Base-by-base conservation (phyloP, 2,888 invertebrate genomes). In the Amblyteles armatorius region DNA sequence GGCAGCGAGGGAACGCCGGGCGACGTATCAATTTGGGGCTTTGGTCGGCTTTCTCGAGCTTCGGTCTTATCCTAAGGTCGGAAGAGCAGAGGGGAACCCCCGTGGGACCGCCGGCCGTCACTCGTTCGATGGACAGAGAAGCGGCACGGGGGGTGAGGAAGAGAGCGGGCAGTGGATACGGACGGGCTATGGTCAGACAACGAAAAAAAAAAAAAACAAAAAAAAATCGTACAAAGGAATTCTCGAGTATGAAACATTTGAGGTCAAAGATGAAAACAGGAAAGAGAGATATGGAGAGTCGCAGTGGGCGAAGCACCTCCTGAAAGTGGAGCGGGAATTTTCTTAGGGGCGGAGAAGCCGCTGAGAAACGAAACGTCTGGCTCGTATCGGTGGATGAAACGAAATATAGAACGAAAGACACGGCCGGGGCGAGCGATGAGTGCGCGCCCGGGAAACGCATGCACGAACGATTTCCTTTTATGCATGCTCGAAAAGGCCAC, bases 391-490 rank as follows among this genome's bases (percentile, higher is more conserved):
- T 33, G 85, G 65, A 85, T 79, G 78, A 85, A 85, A 81, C 52
- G 83, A 85, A 85, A 83, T 83, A 85, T 78, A 81, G 80, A 85
- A 80, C 67, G 74, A 73, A 79, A 80, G 72, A 69, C 26, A 16
- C 16, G 71, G 65, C 67, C 60, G 40, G 33, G 67, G 22, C 72
- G 63, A 33, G 33, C 81, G 81, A 78, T 73, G 78, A 78, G 72
- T 77, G 60, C 76, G 57, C 63, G 36, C 40, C 40, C 79, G 81
- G 71, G 79, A 71, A 78, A 69, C 50, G 82, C 80, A 85, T 83
- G 79, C 82, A 81, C 79, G 80, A 85, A 60, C 82, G 84, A 85
- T 86, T 85, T 85, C 67, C 80, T 80, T 86, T 86, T 81, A 83
- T 86, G 82, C 76, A 71, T 72, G 74, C 84, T 82, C 71, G 50